Base-by-base conservation (phyloP, 1,140 invertebrate genomes). In the Zaprionus ghesquierei region DNA sequence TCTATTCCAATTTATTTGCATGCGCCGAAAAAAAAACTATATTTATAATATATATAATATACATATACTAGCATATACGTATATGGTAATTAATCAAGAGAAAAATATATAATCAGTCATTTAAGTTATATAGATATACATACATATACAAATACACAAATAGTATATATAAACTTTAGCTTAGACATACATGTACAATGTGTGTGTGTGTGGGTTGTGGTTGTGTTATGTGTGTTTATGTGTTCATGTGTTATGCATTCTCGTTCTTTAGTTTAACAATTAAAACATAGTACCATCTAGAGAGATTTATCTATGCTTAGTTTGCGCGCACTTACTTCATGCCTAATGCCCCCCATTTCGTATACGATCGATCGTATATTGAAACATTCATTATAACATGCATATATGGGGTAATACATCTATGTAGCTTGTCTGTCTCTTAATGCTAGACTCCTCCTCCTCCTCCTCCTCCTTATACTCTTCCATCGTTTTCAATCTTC, bases 71-170 rank as follows among this genome's bases (percentile, higher is more conserved):
- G 18, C 25, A 61, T 62, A 23, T 69, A 62, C 35, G 35, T 84
- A 71, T 75, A 69, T 78, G 71, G 50, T 25, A 70, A 65, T 71
- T 65, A 65, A 69, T 70, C 60, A 86, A 77, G 60, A 62, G 71
- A 68, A 87, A 87, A 87, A 89, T 87, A 87, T 77, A 89, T 89
- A 87, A 87, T 87, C 82, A 87, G 82, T 87, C 82, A 81, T 87
- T 85, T 78, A 85, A 77, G 81, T 85, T 87, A 75, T 84, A 77
- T 79, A 87, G 80, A 78, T 86, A 81, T 73, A 80, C 56, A 77
- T 72, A 71, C 73, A 81, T 78, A 78, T 78, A 84, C 77, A 41
- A 82, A 74, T 75, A 74, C 53, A 59, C 59, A 61, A 38, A 51
- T 72, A 58, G 41, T 15, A 15, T 62, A 68, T 61, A 63, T 69